Base-by-base conservation (phyloP, 2,113 vertebrate genomes). In the Rhizomys pruinosus region DNA sequence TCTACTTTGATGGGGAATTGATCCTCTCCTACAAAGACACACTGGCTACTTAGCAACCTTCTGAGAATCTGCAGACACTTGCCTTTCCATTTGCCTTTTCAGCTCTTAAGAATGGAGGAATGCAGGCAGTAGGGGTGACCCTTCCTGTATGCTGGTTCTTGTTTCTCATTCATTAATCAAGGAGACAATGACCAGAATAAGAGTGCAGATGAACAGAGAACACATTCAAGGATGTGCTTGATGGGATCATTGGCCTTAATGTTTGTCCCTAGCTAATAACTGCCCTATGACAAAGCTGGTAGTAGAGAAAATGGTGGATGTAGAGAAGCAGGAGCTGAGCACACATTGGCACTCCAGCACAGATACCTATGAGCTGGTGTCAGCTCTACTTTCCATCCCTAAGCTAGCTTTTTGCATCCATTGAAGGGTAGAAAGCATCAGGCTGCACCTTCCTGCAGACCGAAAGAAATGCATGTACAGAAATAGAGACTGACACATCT, bases 331-430 rank as follows among this genome's bases (percentile, higher is more conserved):
- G 32, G 29, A 32, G n/a, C 22, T 11, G 16, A 32, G 27, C 11
- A 2, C 61, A 39, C 2, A 9, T 0, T 16, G 19, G 1, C 12
- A 17, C 68, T n/a, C 63, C 6, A 19, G 59, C 2, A 12, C 3
- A 12, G 2, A 10, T 13, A 22, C 68, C 27, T 23, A 7, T 47
- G 64, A 73, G 2, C 44, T 47, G 8, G 6, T 1, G n/a, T 9
- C 2, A 32, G 32, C 7, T 1, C 12, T 23, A 27, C 4, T 37
- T 37, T 47, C 22, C 52, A 25, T 69, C 15, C 10, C 13, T 52
- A 34, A 61, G 66, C 13, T 77, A 5, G 13, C 55, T 61, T 91
- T 52, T 34, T 5, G 7, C 42, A 63, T 81, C 7, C 84, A 20
- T 44, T 72, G 44, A 79, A 71, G 20, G 34, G 13, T 17, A 63